These are phyloP conservation scores for Pogonognathellus flavescens DNA, from an alignment of 1,140 invertebrate genomes.

Conservation along the genomic window DNA sequence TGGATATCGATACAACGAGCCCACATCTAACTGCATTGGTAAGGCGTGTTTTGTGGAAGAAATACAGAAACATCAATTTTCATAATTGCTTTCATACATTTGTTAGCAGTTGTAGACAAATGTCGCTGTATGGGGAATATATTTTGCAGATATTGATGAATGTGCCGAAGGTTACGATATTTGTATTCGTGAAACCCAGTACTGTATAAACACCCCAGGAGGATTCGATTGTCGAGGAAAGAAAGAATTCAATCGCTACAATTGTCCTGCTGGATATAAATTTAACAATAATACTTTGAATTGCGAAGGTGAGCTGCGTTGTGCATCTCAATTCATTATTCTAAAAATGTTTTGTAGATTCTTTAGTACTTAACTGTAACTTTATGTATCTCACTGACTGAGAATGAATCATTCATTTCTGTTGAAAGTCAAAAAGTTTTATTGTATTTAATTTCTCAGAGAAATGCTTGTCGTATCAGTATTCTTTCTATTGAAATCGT, in stretches of 20 bases:
- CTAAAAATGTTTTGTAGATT: too few relatives aligned
- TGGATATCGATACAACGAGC: slow-evolving; percentile 74
- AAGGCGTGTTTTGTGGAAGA: too few relatives aligned
- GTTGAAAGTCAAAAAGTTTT: too few relatives aligned
- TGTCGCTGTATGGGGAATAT: neutral
- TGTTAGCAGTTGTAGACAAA: too few relatives aligned
- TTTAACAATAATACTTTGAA: slow-evolving; percentile 72
- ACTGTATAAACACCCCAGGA: slow-evolving; percentile 80
- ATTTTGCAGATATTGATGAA: slow-evolving; percentile 78
- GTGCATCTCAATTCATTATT: neutral
- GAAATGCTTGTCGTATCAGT: too few relatives aligned
- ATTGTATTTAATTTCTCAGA: too few relatives aligned
- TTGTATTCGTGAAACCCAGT: slow-evolving; percentile 76
- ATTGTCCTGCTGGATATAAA: slow-evolving; percentile 80
- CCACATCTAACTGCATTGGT: slow-evolving; percentile 72
- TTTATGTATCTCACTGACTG: too few relatives aligned
- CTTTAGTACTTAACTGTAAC: too few relatives aligned
- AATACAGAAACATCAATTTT: neutral
- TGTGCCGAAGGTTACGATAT: slow-evolving; percentile 75
- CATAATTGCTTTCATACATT: too few relatives aligned
- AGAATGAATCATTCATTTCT: too few relatives aligned
- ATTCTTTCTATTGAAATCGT: too few relatives aligned
- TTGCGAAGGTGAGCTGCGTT: slow-evolving; percentile 73
- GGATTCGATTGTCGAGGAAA: slow-evolving; percentile 76
- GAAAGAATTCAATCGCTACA: slow-evolving; percentile 66